Base-by-base conservation (phyloP, 2,888 invertebrate species). In the Peribatodes rhomboidaria region DNA sequence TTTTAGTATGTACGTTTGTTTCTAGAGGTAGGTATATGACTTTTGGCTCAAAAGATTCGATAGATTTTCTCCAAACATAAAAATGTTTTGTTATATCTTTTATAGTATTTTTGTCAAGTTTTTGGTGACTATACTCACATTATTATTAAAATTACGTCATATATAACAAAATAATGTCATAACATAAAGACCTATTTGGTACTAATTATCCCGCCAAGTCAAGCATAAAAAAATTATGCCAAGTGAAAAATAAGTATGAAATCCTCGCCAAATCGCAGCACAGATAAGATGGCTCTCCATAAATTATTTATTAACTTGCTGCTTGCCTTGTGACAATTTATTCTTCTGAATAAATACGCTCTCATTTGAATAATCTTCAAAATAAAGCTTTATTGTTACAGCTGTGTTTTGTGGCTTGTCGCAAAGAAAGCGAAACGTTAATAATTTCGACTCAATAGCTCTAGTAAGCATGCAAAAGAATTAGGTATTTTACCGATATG, bases 301-400 rank as follows among this genome's bases (percentile, higher is more conserved):
- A 86, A 87, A 88, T 88, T 77, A 87, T 87, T 85, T 86, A 88
- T 84, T 82, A 86, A 83, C 80, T 53, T 79, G 79, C 77, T 70
- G 75, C 70, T 55, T 59, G 65, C 61, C 61, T 66, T 60, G 65
- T 56, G 65, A 60, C 65, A 57, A 65, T 70, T 70, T 55, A 44
- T 55, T 55, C 44, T 54, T 65, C 63, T 65, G 65, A 65, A 68
- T 65, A 68, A 68, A 65, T 62, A 65, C 68, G 41, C n/a, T 18
- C 60, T 65, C 22, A 68, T 68, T 60, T 68, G 60, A 68, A 68
- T 68, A 68, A 65, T 65, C 68, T 68, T 47, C 11, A 57, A 53
- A 65, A 68, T 68, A 62, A 65, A 60, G 62, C 68, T 61, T 41
- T 65, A 61, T 64, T 54, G 65, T 62, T 61, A 65, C 59, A 68